A percentile compares a stretch with the other conserved stretches of the same genome.
Evolutionary conservation across 2,113 vertebrate species (phyloP).

Genomic region (Bufo gargarizans): DNA sequence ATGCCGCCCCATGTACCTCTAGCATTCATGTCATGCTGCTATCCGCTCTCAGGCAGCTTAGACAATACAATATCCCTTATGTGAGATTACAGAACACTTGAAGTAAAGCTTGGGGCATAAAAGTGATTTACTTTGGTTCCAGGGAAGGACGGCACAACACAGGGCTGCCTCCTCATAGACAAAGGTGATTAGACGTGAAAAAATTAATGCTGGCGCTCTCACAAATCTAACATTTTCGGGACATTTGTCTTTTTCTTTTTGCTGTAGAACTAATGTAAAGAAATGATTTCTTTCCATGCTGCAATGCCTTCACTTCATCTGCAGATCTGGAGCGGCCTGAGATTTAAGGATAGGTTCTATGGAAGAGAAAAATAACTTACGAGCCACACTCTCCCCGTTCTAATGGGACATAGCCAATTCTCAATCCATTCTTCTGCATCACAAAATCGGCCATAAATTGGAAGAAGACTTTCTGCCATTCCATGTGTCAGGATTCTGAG

Average conservation of each 20-base stretch:
- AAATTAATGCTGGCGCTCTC: conserved; percentile 35
- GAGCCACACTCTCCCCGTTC: not conserved
- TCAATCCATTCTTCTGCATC: conserved; percentile 44
- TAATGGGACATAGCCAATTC: conserved; percentile 43
- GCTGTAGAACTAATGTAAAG: conserved; percentile 43
- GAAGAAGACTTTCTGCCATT: conserved; percentile 31
- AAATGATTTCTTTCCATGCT: conserved; percentile 36
- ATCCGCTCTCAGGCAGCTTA: not conserved
- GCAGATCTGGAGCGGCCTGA: conserved; percentile 10
- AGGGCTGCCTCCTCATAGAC: conserved; percentile 13
- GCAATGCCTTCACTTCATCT: conserved; percentile 47
- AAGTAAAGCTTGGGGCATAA: conserved; percentile 26
- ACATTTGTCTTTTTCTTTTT: conserved; percentile 42
- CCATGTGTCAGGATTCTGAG: conserved; percentile 30
- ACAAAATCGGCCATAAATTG: conserved; percentile 29
- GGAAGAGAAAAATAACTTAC: conserved; percentile 25
- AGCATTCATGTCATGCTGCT: not conserved
- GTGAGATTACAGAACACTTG: conserved; percentile 30
- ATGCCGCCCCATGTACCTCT: not conserved
- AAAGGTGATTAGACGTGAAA: conserved; percentile 25
- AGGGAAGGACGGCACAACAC: conserved; percentile 24
- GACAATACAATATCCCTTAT: conserved; percentile 30
- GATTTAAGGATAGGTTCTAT: conserved; percentile 36
- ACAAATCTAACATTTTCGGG: conserved; percentile 32
- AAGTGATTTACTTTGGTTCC: conserved; percentile 31